These are phyloP conservation scores for Bradypodion pumilum DNA, from an alignment of 2,797 vertebrate species.

Conservation along the genomic window DNA sequence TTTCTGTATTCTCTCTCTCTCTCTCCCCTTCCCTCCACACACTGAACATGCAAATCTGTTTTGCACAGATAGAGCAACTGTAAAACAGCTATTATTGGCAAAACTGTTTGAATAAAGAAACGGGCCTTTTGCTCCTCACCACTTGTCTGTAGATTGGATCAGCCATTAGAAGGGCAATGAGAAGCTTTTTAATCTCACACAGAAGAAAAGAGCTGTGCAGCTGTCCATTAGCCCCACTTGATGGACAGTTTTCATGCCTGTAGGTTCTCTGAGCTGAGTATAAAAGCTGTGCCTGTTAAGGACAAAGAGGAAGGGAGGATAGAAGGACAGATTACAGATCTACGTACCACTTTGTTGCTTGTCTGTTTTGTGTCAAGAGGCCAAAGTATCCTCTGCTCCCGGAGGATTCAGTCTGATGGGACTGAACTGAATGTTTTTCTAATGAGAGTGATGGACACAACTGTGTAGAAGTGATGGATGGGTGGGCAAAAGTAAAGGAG, in stretches of 20 bases:
- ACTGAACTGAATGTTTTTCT: slow-evolving; percentile 3
- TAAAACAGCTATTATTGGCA: background rate
- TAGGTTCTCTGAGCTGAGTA: background rate
- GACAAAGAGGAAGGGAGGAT: background rate
- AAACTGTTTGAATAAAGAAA: background rate
- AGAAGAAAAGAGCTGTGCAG: background rate
- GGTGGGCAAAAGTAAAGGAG: background rate
- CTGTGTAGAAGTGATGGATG: background rate
- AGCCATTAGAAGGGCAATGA: fast-evolving
- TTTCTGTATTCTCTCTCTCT: background rate
- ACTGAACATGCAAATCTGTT: background rate
- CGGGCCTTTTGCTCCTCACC: background rate
- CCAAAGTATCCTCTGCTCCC: background rate
- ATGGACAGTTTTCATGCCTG: fast-evolving
- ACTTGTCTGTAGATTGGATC: background rate
- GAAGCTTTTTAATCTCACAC: background rate
- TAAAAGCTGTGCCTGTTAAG: background rate
- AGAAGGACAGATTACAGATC: fast-evolving
- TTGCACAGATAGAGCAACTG: too few species aligned
- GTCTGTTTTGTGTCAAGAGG: background rate
- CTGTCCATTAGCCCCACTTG: fast-evolving
- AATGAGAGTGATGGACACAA: slow-evolving; percentile 21
- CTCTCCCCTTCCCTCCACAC: fast-evolving
- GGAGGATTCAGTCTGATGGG: background rate
- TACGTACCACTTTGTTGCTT: slow-evolving; percentile 12